Percentiles rank a stretch among this genome's conserved stretches.
Conservation (phyloP, 2,888 invertebrate species). For the Trilocha varians region DNA sequence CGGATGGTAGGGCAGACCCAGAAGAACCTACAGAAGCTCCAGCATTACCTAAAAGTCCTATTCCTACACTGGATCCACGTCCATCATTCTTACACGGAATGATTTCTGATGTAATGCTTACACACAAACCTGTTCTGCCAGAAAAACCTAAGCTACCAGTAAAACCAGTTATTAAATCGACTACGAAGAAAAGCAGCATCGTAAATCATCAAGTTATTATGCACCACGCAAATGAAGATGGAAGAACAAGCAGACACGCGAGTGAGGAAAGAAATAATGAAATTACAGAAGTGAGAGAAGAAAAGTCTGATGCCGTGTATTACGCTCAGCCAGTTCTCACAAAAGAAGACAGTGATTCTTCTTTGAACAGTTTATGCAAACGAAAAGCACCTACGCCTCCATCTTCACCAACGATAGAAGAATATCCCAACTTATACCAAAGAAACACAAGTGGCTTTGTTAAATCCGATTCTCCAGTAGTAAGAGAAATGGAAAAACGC, state of each 20-base stretch:
- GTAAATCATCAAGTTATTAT: slow-evolving; percentile 61
- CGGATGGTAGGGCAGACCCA: slow-evolving; percentile 89
- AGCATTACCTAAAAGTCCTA: slow-evolving; percentile 79
- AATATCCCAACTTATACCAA: slow-evolving; percentile 71
- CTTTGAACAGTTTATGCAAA: slow-evolving; percentile 75
- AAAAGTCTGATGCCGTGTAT: slow-evolving; percentile 54
- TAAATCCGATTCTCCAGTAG: slow-evolving; percentile 79
- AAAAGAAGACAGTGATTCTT: slow-evolving; percentile 73
- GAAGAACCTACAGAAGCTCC: slow-evolving; percentile 80
- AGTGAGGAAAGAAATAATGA: slow-evolving; percentile 55
- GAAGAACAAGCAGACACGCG: slow-evolving; percentile 30
- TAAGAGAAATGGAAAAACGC: slow-evolving; percentile 82
- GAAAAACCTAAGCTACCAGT: slow-evolving; percentile 78
- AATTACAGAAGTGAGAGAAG: slow-evolving; percentile 46
- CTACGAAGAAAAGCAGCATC: slow-evolving; percentile 46
- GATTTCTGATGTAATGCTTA: slow-evolving; percentile 61
- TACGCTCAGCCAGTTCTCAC: slow-evolving; percentile 64
- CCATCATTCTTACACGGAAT: slow-evolving; percentile 82
- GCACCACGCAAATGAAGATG: slow-evolving; percentile 55
- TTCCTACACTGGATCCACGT: slow-evolving; percentile 73
- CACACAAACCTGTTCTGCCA: slow-evolving; percentile 76
- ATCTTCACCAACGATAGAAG: slow-evolving; percentile 60
- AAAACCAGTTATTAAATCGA: slow-evolving; percentile 72
- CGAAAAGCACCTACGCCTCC: slow-evolving; percentile 86
- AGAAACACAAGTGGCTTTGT: slow-evolving; percentile 70